Percentiles rank a stretch among this genome's conserved stretches.
phyloP scores from a whole-genome alignment of 1,140 invertebrate species.

The Cyclargus thomasi region DNA sequence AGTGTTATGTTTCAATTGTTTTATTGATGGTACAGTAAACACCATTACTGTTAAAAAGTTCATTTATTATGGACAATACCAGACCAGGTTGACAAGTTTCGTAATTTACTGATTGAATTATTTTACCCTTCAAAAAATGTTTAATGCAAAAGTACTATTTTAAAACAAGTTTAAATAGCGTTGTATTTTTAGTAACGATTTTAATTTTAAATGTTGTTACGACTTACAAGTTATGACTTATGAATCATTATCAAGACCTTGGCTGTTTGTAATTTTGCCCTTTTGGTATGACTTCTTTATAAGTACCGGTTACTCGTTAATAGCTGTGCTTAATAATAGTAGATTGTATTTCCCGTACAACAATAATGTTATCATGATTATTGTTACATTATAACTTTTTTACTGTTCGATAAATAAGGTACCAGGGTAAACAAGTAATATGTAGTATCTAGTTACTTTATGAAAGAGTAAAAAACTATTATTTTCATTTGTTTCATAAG shows the following conservation, averaged over 20 bases:
- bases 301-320: background rate
- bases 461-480: too few relatives aligned
- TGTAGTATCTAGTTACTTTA: too few relatives aligned
- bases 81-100: too few relatives aligned
- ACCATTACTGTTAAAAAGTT: too few relatives aligned
- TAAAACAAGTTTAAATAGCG: background rate
- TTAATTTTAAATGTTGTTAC: background rate
- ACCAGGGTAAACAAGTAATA: too few relatives aligned
- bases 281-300: background rate
- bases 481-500: background rate
- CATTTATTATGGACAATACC: too few relatives aligned
- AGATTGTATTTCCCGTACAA: background rate
- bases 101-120: too few relatives aligned
- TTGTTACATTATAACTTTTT: too few relatives aligned
- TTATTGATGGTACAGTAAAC: too few relatives aligned
- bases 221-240: background rate
- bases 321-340: background rate
- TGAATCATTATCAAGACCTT: background rate
- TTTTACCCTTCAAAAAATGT: too few relatives aligned
- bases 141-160: too few relatives aligned
- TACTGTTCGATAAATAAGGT: too few relatives aligned
- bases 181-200: background rate
- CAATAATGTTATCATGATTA: background rate
- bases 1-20: background rate
- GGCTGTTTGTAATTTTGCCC: background rate